phyloP scores from a whole-genome alignment of 2,888 invertebrate species.

The Acanthosoma haemorrhoidale region DNA sequence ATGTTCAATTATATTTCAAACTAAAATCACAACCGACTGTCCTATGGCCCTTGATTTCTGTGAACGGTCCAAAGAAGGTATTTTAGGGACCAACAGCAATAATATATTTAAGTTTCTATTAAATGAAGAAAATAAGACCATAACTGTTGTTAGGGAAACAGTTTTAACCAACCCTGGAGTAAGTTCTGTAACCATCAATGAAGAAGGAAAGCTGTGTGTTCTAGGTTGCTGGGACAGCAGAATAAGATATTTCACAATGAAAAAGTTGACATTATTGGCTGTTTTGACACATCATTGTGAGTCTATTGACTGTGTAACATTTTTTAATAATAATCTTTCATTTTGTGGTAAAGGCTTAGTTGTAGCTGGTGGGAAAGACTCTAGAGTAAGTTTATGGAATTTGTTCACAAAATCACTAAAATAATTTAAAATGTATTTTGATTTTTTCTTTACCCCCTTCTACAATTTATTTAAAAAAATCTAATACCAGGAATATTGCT shows the following conservation, averaged over 20 bases:
- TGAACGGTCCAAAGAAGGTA: slow-evolving; percentile 57
- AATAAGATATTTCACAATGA: slow-evolving; percentile 72
- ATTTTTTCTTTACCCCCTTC: neutral
- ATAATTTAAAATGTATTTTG: neutral
- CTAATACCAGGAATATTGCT: neutral
- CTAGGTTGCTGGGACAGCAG: slow-evolving; percentile 73
- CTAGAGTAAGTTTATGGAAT: slow-evolving; percentile 72
- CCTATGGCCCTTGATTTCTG: slow-evolving; percentile 70
- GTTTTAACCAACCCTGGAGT: slow-evolving; percentile 68
- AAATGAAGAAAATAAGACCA: slow-evolving; percentile 50
- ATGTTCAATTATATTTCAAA: slow-evolving; percentile 54
- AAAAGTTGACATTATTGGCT: slow-evolving; percentile 63
- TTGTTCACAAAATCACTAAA: slow-evolving; percentile 50
- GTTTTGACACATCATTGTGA: slow-evolving; percentile 68
- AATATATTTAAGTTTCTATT: slow-evolving; percentile 58
- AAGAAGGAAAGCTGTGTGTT: slow-evolving; percentile 66
- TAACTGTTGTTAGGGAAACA: slow-evolving; percentile 49
- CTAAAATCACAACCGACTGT: slow-evolving; percentile 57
- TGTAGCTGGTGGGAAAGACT: slow-evolving; percentile 70
- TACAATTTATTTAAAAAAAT: neutral
- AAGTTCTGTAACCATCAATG: slow-evolving; percentile 61
- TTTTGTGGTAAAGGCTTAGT: slow-evolving; percentile 68
- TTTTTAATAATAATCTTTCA: slow-evolving; percentile 59
- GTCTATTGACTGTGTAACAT: slow-evolving; percentile 65
- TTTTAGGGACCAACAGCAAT: slow-evolving; percentile 61